Evolutionary conservation across 2,113 vertebrate genomes (phyloP).

Genomic region (Daphoenositta chrysoptera): DNA sequence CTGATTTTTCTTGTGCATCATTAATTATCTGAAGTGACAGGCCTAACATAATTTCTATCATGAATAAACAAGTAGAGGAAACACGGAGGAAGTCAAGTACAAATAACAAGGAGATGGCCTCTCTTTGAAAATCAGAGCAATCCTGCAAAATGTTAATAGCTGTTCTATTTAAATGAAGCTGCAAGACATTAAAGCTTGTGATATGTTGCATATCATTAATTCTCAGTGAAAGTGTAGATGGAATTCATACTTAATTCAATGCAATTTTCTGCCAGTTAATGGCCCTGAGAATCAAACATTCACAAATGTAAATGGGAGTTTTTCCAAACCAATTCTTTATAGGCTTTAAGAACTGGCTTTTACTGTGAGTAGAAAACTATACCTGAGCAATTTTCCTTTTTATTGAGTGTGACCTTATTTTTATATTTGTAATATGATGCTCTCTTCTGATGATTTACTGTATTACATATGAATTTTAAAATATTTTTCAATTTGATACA

Average conservation of each 20-base stretch:
- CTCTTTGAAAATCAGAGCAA: neutral
- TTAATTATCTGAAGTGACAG: constrained; percentile 5
- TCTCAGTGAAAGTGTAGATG: neutral
- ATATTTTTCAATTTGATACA: neutral
- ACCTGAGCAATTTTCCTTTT: neutral
- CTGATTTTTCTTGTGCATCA: constrained; percentile 10
- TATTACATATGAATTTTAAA: neutral
- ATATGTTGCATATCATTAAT: neutral
- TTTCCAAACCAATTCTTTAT: neutral
- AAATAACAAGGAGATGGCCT: neutral
- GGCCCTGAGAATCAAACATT: neutral
- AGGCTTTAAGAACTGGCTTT: neutral
- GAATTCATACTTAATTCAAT: neutral
- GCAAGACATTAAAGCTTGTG: neutral
- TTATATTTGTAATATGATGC: neutral
- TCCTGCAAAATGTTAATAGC: neutral
- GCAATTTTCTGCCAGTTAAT: constrained; percentile 17
- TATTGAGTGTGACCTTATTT: neutral
- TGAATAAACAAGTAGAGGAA: neutral
- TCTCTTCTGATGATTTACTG: neutral
- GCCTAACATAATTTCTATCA: neutral
- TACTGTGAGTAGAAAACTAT: neutral
- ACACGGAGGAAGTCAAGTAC: neutral
- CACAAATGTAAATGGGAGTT: neutral
- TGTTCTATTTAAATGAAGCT: neutral